Conservation (phyloP, 2,113 vertebrate genomes). For the Callipepla californica region DNA sequence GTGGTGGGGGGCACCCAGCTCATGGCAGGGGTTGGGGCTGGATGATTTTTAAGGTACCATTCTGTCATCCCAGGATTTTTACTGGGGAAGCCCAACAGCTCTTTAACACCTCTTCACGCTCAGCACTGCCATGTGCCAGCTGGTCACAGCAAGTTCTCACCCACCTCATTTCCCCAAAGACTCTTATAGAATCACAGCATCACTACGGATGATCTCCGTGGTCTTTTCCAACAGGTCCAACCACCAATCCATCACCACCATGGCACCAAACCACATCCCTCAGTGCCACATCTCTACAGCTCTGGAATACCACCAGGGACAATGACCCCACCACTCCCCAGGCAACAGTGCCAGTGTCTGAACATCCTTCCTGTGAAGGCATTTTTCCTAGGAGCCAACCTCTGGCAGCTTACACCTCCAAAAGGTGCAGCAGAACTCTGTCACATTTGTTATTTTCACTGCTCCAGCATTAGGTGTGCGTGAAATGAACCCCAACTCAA, state of each 20-base stretch:
- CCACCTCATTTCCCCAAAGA: background rate
- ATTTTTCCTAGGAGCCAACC: no score
- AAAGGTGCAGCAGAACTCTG: background rate
- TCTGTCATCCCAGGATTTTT: background rate
- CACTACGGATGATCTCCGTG: no score
- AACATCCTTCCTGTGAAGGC: no score
- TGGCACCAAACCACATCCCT: no score
- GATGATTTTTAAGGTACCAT: no score
- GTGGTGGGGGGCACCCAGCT: background rate
- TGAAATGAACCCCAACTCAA: background rate
- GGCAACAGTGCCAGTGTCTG: no score
- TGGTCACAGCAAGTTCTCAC: background rate
- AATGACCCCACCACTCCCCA: no score
- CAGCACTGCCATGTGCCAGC: fast-evolving
- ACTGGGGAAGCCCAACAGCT: background rate
- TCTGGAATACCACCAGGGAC: no score
- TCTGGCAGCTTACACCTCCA: background rate
- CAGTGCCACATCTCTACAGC: no score
- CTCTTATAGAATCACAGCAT: background rate
- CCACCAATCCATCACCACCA: no score
- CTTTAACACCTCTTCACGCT: background rate
- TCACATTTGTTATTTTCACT: background rate
- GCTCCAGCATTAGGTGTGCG: background rate
- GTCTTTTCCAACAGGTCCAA: no score
- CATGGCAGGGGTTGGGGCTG: no score